These are phyloP conservation scores for Drosophila kanapiae DNA, from an alignment of 1,140 invertebrate genomes.

Conservation along the genomic window DNA sequence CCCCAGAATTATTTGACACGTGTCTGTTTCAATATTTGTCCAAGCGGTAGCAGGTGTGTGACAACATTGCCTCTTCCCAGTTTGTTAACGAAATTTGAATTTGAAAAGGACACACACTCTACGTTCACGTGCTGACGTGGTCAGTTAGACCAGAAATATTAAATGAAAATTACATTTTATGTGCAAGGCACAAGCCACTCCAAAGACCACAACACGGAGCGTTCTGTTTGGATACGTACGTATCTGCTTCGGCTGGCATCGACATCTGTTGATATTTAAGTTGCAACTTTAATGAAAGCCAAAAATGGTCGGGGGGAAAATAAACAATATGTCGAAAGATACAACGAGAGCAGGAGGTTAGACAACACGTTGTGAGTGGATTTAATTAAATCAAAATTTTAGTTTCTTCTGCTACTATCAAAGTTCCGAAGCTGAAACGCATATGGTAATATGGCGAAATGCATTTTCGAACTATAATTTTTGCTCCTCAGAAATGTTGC, in stretches of 20 bases:
- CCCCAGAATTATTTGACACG: conserved; percentile 37
- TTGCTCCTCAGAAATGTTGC: background rate
- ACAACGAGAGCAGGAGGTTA: background rate
- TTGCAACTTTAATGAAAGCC: conserved; percentile 63
- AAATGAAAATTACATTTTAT: conserved; percentile 53
- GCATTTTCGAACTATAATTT: conserved; percentile 1
- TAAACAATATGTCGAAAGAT: conserved; percentile 15
- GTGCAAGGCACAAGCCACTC: conserved; percentile 4
- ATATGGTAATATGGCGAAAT: conserved; percentile 4
- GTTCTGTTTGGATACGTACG: background rate
- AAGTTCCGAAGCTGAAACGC: conserved; percentile 8
- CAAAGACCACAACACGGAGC: conserved; percentile 5
- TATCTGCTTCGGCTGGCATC: conserved; percentile 3
- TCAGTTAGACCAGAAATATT: conserved; percentile 42
- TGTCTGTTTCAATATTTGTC: conserved; percentile 56
- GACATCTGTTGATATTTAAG: conserved; percentile 39
- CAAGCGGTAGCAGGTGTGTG: conserved; percentile 1
- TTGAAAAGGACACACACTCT: conserved; percentile 9
- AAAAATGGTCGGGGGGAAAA: conserved; percentile 50
- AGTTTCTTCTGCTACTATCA: conserved; percentile 32
- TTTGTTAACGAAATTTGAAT: conserved; percentile 29
- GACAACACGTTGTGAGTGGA: conserved; percentile 15
- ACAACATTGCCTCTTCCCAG: conserved; percentile 1
- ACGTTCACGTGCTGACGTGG: conserved; percentile 38
- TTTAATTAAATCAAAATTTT: conserved; percentile 66